These are phyloP conservation scores for Pachydiplax longipennis DNA, from an alignment of 2,888 invertebrate species.

Conservation along the genomic window DNA sequence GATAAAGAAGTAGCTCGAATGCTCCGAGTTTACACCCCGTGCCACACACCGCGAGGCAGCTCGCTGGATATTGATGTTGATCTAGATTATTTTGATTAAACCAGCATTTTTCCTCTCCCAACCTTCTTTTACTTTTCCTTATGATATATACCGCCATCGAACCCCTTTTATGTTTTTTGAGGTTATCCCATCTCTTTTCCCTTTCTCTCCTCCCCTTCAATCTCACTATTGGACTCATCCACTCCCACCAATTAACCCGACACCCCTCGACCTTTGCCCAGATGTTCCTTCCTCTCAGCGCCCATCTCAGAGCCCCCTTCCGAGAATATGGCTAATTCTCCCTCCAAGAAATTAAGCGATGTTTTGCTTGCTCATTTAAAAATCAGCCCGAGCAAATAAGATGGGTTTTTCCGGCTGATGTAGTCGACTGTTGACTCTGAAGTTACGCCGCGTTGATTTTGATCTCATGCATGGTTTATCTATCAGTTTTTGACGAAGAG, in stretches of 20 bases:
- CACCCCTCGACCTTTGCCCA: not conserved
- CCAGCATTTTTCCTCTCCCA: not conserved
- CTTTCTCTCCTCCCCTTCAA: not conserved
- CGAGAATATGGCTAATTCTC: not conserved
- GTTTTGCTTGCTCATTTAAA: not conserved
- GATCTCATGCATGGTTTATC: not conserved
- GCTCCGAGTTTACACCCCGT: no score
- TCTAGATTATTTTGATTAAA: no score
- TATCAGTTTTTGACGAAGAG: not conserved
- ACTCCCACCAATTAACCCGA: not conserved
- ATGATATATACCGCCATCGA: not conserved
- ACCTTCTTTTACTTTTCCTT: not conserved
- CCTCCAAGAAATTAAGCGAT: not conserved
- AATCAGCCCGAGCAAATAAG: not conserved
- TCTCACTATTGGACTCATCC: not conserved
- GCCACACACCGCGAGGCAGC: no score
- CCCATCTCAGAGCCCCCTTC: not conserved
- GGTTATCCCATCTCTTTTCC: not conserved
- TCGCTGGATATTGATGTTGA: no score
- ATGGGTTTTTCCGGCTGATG: not conserved
- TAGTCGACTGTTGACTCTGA: not conserved
- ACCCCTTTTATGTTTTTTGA: not conserved
- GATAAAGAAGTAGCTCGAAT: no score
- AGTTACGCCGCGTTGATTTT: not conserved
- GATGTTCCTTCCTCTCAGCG: not conserved